phyloP scores from a whole-genome alignment of 1,140 invertebrate genomes.

The Pseudomyrmex concolor region DNA sequence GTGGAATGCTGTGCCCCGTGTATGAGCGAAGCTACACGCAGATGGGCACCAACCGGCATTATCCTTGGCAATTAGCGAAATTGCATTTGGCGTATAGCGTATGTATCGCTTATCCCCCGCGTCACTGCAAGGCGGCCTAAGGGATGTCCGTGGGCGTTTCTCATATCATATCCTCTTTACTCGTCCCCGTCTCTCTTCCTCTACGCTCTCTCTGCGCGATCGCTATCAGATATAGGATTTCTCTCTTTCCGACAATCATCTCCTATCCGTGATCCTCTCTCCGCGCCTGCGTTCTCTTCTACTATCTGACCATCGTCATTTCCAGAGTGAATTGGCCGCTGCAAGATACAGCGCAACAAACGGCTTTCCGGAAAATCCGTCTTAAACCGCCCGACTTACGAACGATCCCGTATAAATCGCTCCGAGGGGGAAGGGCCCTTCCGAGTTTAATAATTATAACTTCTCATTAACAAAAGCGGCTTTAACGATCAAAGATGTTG shows the following conservation, averaged over 20 bases:
- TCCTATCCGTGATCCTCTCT: neutral
- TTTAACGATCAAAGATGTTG: constrained; percentile 10
- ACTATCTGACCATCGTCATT: constrained; percentile 40
- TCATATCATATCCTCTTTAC: constrained; percentile 45
- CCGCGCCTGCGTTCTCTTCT: neutral
- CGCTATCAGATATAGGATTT: constrained; percentile 46
- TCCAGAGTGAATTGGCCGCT: constrained; percentile 44
- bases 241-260: constrained; percentile 51
- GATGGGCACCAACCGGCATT: constrained; percentile 67
- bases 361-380: constrained; percentile 41
- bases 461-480: constrained; percentile 4
- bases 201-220: constrained; percentile 20
- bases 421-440: neutral
- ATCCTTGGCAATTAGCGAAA: constrained; percentile 78
- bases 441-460: constrained; percentile 25
- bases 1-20: constrained; percentile 38
- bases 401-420: constrained; percentile 8
- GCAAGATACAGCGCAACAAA: constrained; percentile 50
- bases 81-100: constrained; percentile 69
- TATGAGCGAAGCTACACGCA: constrained; percentile 34
- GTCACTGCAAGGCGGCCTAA: constrained; percentile 57
- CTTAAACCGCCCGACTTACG: constrained; percentile 34
- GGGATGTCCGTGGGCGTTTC: constrained; percentile 55
- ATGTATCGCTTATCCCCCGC: constrained; percentile 52
- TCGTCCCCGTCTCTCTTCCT: neutral